Evolutionary conservation across 2,888 invertebrate species (phyloP).

Genomic region (Geotrupes spiniger): DNA sequence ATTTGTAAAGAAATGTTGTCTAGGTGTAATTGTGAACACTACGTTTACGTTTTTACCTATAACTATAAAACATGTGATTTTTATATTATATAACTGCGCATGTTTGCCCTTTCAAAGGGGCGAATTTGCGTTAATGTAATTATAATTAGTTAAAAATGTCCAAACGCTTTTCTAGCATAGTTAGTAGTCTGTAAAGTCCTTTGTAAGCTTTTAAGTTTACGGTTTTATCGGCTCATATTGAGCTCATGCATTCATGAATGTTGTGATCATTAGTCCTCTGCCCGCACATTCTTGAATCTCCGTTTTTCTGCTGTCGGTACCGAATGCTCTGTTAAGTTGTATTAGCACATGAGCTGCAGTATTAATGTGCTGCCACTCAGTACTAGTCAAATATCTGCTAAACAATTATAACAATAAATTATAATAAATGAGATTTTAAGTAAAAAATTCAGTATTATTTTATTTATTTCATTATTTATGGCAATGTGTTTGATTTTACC

Average conservation of each 20-base stretch:
- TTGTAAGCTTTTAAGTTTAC: constrained; percentile 15
- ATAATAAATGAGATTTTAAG: constrained; percentile 14
- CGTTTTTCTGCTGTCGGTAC: constrained; percentile 18
- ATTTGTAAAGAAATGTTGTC: constrained; percentile 18
- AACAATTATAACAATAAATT: constrained; percentile 9
- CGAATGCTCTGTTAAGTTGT: constrained; percentile 13
- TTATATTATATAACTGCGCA: constrained; percentile 9
- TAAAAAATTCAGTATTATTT: constrained; percentile 20
- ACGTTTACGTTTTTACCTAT: constrained; percentile 22
- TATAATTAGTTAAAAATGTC: constrained; percentile 24
- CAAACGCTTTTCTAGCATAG: constrained; percentile 24
- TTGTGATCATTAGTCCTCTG: constrained; percentile 35
- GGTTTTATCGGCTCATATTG: constrained; percentile 29
- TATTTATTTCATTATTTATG: constrained; percentile 22
- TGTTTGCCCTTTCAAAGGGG: background rate
- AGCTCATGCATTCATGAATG: constrained; percentile 32
- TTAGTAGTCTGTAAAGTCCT: constrained; percentile 10
- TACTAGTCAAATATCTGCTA: constrained; percentile 31
- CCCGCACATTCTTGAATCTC: constrained; percentile 33
- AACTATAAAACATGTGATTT: constrained; percentile 19
- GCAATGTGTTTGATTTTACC: constrained; percentile 14
- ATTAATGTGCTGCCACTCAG: constrained; percentile 19
- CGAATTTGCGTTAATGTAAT: constrained; percentile 21
- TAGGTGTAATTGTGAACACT: constrained; percentile 3
- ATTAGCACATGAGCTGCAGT: constrained; percentile 19